Evolutionary conservation across 2,888 invertebrate genomes (phyloP).

Genomic region (Drosophila demipolita): DNA sequence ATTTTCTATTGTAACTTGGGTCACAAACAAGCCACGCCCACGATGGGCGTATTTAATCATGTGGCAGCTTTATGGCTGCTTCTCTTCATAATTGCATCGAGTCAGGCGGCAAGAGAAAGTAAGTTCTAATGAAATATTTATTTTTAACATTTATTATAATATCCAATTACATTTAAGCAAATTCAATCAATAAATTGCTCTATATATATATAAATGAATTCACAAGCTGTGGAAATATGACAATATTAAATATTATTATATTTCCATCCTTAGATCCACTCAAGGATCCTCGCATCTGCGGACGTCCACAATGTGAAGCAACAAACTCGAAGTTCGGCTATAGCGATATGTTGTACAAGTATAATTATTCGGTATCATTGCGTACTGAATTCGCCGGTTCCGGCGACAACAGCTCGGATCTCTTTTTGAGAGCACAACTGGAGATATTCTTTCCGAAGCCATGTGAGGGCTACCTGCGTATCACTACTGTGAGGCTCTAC

Average conservation of each 20-base stretch:
- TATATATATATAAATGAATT: not conserved
- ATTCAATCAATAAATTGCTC: not conserved
- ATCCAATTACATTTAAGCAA: not conserved
- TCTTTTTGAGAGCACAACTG: constrained; percentile 87
- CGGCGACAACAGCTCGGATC: constrained; percentile 89
- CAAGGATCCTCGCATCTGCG: constrained; percentile 90
- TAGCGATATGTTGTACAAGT: constrained; percentile 86
- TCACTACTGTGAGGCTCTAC: constrained; percentile 87
- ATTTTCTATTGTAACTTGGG: constrained; percentile 5
- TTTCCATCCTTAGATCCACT: constrained; percentile 87
- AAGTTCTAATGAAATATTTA: constrained; percentile 35
- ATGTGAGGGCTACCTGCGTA: constrained; percentile 90
- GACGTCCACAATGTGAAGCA: constrained; percentile 88
- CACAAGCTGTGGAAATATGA: not conserved
- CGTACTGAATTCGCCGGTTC: constrained; percentile 90
- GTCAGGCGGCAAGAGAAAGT: constrained; percentile 72
- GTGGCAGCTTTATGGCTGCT: constrained; percentile 46
- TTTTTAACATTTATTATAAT: not conserved
- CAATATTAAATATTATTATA: not conserved
- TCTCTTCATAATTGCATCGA: constrained; percentile 51
- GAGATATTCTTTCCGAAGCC: constrained; percentile 89
- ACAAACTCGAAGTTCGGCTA: constrained; percentile 81
- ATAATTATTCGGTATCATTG: constrained; percentile 90
- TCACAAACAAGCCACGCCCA: constrained; percentile 44
- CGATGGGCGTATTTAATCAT: constrained; percentile 53